These are phyloP conservation scores for Caradrina clavipalpis DNA, from an alignment of 2,888 invertebrate species.

Conservation along the genomic window DNA sequence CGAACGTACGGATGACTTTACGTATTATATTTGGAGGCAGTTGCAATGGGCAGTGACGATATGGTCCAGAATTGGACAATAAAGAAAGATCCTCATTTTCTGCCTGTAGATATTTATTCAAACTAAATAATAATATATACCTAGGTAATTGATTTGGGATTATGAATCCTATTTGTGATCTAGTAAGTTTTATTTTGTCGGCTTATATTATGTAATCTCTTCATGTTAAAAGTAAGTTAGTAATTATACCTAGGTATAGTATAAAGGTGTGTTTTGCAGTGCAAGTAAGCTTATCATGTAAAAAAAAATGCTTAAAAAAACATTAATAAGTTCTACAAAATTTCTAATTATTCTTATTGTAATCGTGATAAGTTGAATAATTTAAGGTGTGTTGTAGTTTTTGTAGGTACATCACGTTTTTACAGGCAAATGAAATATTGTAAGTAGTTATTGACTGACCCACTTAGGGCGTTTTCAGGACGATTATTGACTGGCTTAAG, in stretches of 20 bases:
- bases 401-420: too few species aligned
- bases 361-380: too few species aligned
- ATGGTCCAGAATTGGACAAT: neutral
- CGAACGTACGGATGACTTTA: neutral
- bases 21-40: constrained; percentile 12
- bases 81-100: neutral
- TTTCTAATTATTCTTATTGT: too few species aligned
- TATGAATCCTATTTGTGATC: constrained; percentile 60
- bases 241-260: constrained; percentile 15
- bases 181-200: constrained; percentile 36
- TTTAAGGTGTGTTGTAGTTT: too few species aligned
- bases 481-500: neutral
- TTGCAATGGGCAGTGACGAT: constrained; percentile 1
- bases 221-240: constrained; percentile 38
- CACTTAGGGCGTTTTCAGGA: neutral
- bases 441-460: neutral
- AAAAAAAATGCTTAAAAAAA: neutral
- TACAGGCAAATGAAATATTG: too few species aligned
- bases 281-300: constrained; percentile 32
- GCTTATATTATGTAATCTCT: constrained; percentile 58
- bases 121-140: too few species aligned
- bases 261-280: constrained; percentile 22
- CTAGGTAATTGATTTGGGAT: constrained; percentile 52
- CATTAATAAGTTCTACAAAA: too few species aligned
- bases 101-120: constrained; percentile 12